Evolutionary conservation across 2,888 invertebrate species (phyloP).

Genomic region (Euzetes globulus): DNA sequence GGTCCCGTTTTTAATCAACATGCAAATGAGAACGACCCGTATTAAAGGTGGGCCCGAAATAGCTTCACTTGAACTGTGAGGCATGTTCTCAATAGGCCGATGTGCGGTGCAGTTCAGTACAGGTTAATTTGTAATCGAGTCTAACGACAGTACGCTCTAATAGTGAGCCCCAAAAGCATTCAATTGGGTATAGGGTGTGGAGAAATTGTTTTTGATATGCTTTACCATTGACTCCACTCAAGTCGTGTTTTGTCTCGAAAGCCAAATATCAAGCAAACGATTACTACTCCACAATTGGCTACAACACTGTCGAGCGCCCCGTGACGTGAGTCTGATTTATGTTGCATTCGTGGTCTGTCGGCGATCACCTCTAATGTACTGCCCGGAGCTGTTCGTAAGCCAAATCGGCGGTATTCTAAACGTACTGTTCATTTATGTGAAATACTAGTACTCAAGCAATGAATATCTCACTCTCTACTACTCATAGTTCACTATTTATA

Average conservation of each 20-base stretch:
- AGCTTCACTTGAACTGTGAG: constrained; percentile 3
- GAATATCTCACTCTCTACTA: constrained; percentile 9
- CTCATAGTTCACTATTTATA: constrained; percentile 14
- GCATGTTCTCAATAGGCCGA: constrained; percentile 1
- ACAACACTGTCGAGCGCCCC: constrained; percentile 17
- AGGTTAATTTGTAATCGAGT: constrained; percentile 31
- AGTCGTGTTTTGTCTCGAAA: constrained; percentile 21
- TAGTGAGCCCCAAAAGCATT: background rate
- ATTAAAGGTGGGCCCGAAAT: constrained; percentile 4
- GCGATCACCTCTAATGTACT: constrained; percentile 23
- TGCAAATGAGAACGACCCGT: constrained; percentile 23
- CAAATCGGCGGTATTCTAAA: background rate
- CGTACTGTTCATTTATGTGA: background rate
- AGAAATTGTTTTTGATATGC: constrained; percentile 30
- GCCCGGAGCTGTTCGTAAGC: background rate
- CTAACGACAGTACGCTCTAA: background rate
- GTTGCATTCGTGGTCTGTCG: constrained; percentile 24
- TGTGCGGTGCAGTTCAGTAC: background rate
- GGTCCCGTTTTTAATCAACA: constrained; percentile 31
- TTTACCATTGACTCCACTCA: constrained; percentile 21
- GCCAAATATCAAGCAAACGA: constrained; percentile 2
- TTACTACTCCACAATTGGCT: background rate
- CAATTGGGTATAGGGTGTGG: constrained; percentile 2
- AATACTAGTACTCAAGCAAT: background rate
- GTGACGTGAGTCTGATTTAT: constrained; percentile 25